These are phyloP conservation scores for Parotocinclus haroldoi DNA, from an alignment of 2,797 vertebrate species.

Conservation along the genomic window DNA sequence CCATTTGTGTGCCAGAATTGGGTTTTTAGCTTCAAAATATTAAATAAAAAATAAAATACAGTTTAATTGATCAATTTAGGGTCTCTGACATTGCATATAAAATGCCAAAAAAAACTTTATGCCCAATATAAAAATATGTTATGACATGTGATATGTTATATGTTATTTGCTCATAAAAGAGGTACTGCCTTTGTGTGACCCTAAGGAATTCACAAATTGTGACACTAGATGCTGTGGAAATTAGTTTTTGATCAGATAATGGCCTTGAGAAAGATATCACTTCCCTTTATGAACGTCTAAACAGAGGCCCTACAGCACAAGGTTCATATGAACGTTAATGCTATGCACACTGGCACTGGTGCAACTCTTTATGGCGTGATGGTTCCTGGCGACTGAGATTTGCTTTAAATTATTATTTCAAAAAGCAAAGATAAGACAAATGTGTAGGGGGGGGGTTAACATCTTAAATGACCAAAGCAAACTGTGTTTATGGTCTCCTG, in stretches of 20 bases:
- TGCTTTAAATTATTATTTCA: slow-evolving; percentile 71
- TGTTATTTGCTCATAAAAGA: slow-evolving; percentile 1
- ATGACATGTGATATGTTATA: too few species aligned
- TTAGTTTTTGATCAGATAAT: slow-evolving; percentile 19
- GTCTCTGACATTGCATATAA: too few species aligned
- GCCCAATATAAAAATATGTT: too few species aligned
- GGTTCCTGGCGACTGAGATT: slow-evolving; percentile 42
- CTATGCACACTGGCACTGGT: slow-evolving; percentile 9
- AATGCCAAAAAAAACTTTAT: too few species aligned
- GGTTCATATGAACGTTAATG: slow-evolving; percentile 9
- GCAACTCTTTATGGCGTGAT: slow-evolving; percentile 19
- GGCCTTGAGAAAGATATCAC: slow-evolving; percentile 21
- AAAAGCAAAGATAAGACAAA: slow-evolving; percentile 67
- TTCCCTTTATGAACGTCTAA: slow-evolving; percentile 19
- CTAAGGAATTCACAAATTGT: too few species aligned
- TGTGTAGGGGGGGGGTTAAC: slow-evolving; percentile 51
- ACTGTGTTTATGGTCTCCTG: slow-evolving; percentile 72
- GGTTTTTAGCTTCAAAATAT: too few species aligned
- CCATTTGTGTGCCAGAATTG: too few species aligned
- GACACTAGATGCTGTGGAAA: not conserved
- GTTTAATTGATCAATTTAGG: too few species aligned
- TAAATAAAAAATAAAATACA: too few species aligned
- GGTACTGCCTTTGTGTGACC: too few species aligned
- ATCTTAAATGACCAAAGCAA: slow-evolving; percentile 68
- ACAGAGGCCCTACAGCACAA: slow-evolving; percentile 3